Conservation (phyloP, 2,888 invertebrate genomes). For the Clanis bilineata region DNA sequence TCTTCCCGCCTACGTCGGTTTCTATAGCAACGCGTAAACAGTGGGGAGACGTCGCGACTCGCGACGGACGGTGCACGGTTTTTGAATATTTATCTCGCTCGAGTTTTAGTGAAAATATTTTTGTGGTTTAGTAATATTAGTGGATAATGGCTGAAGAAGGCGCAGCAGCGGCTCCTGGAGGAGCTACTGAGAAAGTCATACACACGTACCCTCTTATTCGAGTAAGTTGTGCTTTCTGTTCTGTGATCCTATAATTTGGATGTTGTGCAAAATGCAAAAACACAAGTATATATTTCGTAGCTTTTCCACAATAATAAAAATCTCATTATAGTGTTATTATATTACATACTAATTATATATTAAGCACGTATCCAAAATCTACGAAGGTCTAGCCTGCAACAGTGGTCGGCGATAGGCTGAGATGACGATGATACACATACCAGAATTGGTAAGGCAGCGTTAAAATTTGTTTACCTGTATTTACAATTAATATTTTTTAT, state of each 20-base stretch:
- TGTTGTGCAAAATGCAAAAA: no score
- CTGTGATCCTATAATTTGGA: neutral
- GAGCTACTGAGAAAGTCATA: slow-evolving; percentile 84
- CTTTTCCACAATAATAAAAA: no score
- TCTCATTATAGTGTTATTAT: no score
- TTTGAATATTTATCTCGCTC: slow-evolving; percentile 19
- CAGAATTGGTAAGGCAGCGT: no score
- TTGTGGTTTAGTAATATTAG: slow-evolving; percentile 25
- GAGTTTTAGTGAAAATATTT: slow-evolving; percentile 12
- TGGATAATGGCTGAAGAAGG: slow-evolving; percentile 66
- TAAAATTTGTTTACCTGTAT: no score
- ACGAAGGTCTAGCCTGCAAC: no score
- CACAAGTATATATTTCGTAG: no score
- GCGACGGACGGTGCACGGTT: slow-evolving; percentile 39
- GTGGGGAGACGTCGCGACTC: slow-evolving; percentile 62
- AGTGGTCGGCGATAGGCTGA: no score
- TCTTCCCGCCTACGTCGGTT: slow-evolving; percentile 71
- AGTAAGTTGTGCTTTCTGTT: slow-evolving; percentile 74
- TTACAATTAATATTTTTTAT: no score
- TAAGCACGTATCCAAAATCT: no score
- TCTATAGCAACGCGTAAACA: slow-evolving; percentile 79
- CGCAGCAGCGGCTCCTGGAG: slow-evolving; percentile 33
- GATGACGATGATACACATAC: no score
- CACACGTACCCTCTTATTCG: slow-evolving; percentile 92
- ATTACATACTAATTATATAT: no score